Base-by-base conservation (phyloP, 2,113 vertebrate species). In the Mixornis gularis region DNA sequence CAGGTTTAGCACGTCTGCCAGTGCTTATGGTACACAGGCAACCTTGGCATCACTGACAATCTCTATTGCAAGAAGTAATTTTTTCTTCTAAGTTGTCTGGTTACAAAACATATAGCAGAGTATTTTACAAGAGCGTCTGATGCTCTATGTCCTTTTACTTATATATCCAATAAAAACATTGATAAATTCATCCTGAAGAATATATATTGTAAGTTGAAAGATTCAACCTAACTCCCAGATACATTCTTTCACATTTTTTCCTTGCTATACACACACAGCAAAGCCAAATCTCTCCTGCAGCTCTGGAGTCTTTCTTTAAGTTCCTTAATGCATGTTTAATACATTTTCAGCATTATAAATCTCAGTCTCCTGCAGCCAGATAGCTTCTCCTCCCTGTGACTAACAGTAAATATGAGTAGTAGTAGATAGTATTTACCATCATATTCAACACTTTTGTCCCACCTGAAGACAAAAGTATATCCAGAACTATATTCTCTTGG, bases 31-130 rank as follows among this genome's bases (percentile, higher is more conserved):
- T 69, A 19, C 22, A 71, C 68, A 59, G 58, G 59, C 34, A 91
- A 30, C 34, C 25, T 53, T 65, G 22, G 52, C 51, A 74, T 63
- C 30, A 65, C 1, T 76, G 26, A 86, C 49, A 83, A 66, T 11
- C 17, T 55, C 17, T 64, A 21, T 71, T 72, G 79, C 17, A 46
- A 78, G 4, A 34, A 46, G 17, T 25, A 62, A 52, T 11, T 41
- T 92, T 92, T 90, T 72, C 27, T 70, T 87, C 25, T 30, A 71
- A 90, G 24, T 62, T 58, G 38, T 65, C 59, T 82, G 40, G 34
- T 77, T 85, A 70, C 6, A 78, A 90, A 79, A 87, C 16, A 79
- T 49, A 56, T 21, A 78, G 44, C 21, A 70, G 41, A 79, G 15
- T 64, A 68, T 62, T 89, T 71, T 43, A 36, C 29, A 64, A 15